Conservation (phyloP, 2,888 invertebrate species). For the Drosophila seclusa region DNA sequence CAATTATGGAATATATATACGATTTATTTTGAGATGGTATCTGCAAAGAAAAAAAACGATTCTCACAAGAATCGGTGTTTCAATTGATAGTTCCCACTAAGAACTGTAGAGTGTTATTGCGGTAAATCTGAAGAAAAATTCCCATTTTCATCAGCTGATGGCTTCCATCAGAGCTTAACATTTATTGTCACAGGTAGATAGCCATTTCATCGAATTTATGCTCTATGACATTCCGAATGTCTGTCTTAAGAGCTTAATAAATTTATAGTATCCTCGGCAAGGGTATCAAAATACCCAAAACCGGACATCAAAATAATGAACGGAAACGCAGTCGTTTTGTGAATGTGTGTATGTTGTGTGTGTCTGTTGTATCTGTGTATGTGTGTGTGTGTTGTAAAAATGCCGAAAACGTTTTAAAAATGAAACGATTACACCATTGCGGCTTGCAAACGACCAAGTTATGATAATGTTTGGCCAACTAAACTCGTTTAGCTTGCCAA, state of each 20-base stretch:
- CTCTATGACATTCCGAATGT: not conserved
- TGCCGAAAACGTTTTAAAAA: constrained; percentile 79
- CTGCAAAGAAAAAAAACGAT: not conserved
- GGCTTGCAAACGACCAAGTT: constrained; percentile 81
- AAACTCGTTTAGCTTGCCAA: constrained; percentile 79
- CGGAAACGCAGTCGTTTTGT: constrained; percentile 64
- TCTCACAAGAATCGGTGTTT: not conserved
- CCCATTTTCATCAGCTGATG: not conserved
- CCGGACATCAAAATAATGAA: constrained; percentile 75
- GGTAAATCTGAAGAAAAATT: not conserved
- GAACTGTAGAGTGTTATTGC: no score
- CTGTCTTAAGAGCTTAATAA: not conserved
- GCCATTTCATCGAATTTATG: not conserved
- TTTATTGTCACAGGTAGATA: not conserved
- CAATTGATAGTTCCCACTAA: not conserved
- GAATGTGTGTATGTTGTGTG: constrained; percentile 2
- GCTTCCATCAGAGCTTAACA: not conserved
- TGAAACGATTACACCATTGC: constrained; percentile 80
- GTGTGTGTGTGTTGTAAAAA: constrained; percentile 49
- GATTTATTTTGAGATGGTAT: not conserved
- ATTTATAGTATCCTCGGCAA: constrained; percentile 1
- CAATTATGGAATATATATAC: not conserved
- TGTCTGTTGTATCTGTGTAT: constrained; percentile 2
- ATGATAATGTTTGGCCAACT: constrained; percentile 81
- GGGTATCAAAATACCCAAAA: constrained; percentile 21